Percentiles rank a stretch among this genome's conserved stretches.
Evolutionary conservation across 2,888 invertebrate species (phyloP).

Genomic region (Hipparchia semele): DNA sequence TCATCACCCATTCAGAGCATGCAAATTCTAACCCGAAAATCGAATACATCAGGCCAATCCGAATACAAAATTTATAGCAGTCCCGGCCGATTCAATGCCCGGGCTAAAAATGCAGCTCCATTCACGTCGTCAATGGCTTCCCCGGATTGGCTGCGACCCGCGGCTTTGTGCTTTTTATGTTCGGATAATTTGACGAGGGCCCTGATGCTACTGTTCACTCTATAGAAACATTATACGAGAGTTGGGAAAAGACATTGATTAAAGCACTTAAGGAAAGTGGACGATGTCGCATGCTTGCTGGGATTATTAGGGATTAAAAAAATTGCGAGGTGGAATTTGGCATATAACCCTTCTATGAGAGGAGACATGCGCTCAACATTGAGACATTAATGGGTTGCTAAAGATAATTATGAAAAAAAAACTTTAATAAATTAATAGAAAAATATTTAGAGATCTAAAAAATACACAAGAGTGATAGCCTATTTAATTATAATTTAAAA

Average conservation of each 20-base stretch:
- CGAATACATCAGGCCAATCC: slow-evolving; percentile 38
- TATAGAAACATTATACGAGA: not conserved
- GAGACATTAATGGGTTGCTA: too few species aligned
- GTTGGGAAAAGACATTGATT: not conserved
- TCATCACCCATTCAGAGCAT: slow-evolving; percentile 29
- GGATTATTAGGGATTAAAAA: too few species aligned
- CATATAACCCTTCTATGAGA: too few species aligned
- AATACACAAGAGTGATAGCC: too few species aligned
- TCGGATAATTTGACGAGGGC: slow-evolving; percentile 36
- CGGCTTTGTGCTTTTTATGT: slow-evolving; percentile 35
- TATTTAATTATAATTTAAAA: too few species aligned
- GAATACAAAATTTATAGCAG: slow-evolving; percentile 38
- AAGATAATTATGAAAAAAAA: too few species aligned
- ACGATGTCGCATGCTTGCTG: not conserved
- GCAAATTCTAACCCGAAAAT: slow-evolving; percentile 34
- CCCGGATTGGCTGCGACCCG: slow-evolving; percentile 31
- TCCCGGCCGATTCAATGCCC: slow-evolving; percentile 33
- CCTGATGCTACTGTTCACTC: slow-evolving; percentile 29
- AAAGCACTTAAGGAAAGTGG: not conserved
- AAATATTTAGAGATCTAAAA: too few species aligned
- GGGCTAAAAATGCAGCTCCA: slow-evolving; percentile 38
- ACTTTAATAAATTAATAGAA: too few species aligned
- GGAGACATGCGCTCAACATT: too few species aligned
- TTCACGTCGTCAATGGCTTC: slow-evolving; percentile 34
- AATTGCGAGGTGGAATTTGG: too few species aligned